These are phyloP conservation scores for Campylorhamphus procurvoides DNA, from an alignment of 2,113 vertebrate genomes.

Conservation along the genomic window DNA sequence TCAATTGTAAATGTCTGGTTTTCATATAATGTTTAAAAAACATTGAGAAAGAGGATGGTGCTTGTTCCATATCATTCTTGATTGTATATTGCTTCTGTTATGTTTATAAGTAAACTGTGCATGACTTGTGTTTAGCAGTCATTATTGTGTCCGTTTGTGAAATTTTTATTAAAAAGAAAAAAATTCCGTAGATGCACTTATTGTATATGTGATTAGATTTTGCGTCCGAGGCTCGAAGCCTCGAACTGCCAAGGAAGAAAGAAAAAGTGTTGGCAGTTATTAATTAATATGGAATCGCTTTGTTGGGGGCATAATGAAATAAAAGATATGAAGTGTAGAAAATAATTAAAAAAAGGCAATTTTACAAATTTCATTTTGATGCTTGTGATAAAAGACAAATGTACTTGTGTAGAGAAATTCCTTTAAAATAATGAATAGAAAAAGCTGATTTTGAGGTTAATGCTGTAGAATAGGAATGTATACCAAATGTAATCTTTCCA, in stretches of 20 bases:
- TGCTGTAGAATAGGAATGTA: conserved; percentile 98
- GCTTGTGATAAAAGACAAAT: conserved; percentile 91
- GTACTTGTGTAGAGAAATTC: conserved; percentile 91
- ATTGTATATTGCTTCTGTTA: conserved; percentile 97
- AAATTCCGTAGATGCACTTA: conserved; percentile 94
- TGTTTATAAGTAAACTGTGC: conserved; percentile 95
- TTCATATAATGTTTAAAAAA: conserved; percentile 85
- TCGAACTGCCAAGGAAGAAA: conserved; percentile 77
- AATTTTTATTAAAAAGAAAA: conserved; percentile 83
- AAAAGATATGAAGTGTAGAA: conserved; percentile 71
- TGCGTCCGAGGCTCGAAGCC: conserved; percentile 84
- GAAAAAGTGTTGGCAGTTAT: conserved; percentile 74
- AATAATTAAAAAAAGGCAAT: conserved; percentile 65
- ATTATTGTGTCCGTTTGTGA: conserved; percentile 96
- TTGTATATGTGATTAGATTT: conserved; percentile 90
- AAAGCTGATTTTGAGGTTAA: conserved; percentile 92
- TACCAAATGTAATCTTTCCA: conserved; percentile 99
- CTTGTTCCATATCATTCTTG: conserved; percentile 87
- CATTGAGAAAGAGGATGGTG: conserved; percentile 87
- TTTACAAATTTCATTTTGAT: conserved; percentile 86
- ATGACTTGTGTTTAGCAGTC: conserved; percentile 96
- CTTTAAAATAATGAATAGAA: conserved; percentile 81
- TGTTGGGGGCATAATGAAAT: conserved; percentile 70
- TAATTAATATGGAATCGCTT: conserved; percentile 80
- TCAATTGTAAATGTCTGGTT: conserved; percentile 88